These are phyloP conservation scores for Psilopogon haemacephalus DNA, from an alignment of 2,113 vertebrate genomes.

Conservation along the genomic window DNA sequence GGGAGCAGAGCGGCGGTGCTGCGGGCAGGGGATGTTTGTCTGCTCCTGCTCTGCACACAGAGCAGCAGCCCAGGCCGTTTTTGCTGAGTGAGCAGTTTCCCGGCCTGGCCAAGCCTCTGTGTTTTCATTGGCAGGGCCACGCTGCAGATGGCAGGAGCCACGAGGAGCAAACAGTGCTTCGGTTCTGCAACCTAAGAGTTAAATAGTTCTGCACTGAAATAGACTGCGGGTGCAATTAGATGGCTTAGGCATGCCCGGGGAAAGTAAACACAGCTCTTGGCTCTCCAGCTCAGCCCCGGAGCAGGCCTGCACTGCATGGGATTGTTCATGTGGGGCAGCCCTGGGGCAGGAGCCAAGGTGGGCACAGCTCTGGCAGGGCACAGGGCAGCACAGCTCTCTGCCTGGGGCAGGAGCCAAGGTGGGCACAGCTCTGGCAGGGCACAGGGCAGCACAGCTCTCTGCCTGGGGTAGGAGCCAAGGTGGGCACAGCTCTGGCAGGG, in stretches of 20 bases:
- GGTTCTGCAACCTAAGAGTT: slow-evolving; percentile 34
- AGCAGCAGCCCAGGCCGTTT: slow-evolving; percentile 6
- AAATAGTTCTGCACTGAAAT: slow-evolving; percentile 33
- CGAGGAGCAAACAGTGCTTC: slow-evolving; percentile 19
- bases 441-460: background rate
- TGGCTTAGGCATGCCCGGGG: background rate
- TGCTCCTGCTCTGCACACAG: slow-evolving; percentile 24
- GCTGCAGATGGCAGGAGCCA: slow-evolving; percentile 46
- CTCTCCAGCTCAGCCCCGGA: background rate
- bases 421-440: background rate
- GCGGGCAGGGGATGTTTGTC: slow-evolving; percentile 39
- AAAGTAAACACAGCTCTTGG: slow-evolving; percentile 22
- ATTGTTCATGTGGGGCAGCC: background rate
- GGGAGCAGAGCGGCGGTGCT: slow-evolving; percentile 50
- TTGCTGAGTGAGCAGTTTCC: slow-evolving; percentile 55
- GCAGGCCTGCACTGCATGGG: background rate
- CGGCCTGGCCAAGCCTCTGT: background rate
- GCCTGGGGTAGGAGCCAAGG: background rate
- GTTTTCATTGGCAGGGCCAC: slow-evolving; percentile 55
- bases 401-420: background rate
- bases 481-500: background rate
- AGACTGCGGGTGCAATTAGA: slow-evolving; percentile 22
- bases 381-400: background rate
- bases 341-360: background rate
- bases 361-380: background rate